Percentiles rank a stretch among this genome's conserved stretches.
phyloP scores from a whole-genome alignment of 2,888 invertebrate species.

The Agriopis leucophaearia region DNA sequence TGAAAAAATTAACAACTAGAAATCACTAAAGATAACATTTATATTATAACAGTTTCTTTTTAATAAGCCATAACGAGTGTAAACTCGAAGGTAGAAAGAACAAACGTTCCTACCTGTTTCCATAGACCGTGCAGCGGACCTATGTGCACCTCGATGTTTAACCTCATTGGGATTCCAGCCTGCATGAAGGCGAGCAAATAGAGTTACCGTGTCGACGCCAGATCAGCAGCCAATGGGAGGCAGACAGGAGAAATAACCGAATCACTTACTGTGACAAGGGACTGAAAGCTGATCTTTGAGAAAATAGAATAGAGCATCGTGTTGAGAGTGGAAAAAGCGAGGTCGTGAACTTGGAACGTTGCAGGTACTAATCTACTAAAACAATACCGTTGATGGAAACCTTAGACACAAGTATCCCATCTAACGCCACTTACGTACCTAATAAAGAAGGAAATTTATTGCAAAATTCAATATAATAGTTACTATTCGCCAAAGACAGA shows the following conservation, averaged over 20 bases:
- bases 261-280: conserved; percentile 17
- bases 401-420: no score
- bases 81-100: not conserved
- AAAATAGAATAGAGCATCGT: not conserved
- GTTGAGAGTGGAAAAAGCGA: no score
- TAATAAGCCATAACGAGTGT: not conserved
- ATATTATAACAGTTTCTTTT: not conserved
- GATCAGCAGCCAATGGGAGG: conserved; percentile 13
- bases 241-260: not conserved
- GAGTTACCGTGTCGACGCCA: conserved; percentile 26
- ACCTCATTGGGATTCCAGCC: conserved; percentile 29
- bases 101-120: conserved; percentile 15
- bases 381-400: no score
- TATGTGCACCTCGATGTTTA: conserved; percentile 23
- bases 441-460: no score
- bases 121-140: conserved; percentile 21
- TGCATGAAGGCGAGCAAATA: conserved; percentile 15
- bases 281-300: conserved; percentile 3
- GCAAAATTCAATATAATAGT: no score
- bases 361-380: no score
- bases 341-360: no score
- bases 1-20: no score
- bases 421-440: no score
- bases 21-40: not conserved
- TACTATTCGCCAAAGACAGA: no score